Percentiles rank a stretch among this genome's conserved stretches.
phyloP scores from a whole-genome alignment of 2,888 invertebrate genomes.

The Calephelis perditalis region DNA sequence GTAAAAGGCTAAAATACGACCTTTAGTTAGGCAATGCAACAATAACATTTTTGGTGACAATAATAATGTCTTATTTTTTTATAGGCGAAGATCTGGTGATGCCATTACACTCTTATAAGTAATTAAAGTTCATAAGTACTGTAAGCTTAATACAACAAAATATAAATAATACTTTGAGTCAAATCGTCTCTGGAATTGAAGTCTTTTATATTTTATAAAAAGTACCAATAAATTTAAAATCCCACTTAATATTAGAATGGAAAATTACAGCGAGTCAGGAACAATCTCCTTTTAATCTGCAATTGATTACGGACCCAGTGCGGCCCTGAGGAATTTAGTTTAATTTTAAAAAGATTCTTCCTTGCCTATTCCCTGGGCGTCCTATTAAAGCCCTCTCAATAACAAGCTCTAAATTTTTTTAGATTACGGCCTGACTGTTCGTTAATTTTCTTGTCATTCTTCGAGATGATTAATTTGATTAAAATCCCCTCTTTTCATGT shows the following conservation, averaged over 20 bases:
- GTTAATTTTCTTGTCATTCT: conserved; percentile 7
- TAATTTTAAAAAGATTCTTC: conserved; percentile 57
- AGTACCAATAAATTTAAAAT: conserved; percentile 12
- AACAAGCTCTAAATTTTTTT: conserved; percentile 31
- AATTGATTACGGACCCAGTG: conserved; percentile 47
- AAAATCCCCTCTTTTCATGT: no score
- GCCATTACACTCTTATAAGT: no score
- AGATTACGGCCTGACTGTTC: conserved; percentile 17
- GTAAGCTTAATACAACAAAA: no score
- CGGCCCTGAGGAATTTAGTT: conserved; percentile 38
- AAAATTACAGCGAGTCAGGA: conserved; percentile 14
- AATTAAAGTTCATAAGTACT: no score
- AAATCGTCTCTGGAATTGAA: not conserved
- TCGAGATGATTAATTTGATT: conserved; percentile 1
- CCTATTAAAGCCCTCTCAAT: conserved; percentile 47
- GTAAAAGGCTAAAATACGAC: no score
- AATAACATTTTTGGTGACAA: no score
- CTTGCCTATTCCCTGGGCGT: conserved; percentile 45
- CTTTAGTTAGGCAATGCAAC: no score
- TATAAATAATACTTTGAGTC: no score
- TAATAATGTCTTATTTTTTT: no score
- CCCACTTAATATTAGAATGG: conserved; percentile 14
- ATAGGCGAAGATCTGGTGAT: no score
- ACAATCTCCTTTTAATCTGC: conserved; percentile 46
- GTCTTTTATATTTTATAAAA: conserved; percentile 3